Base-by-base conservation (phyloP, 1,140 invertebrate species). In the Orchesella cincta region DNA sequence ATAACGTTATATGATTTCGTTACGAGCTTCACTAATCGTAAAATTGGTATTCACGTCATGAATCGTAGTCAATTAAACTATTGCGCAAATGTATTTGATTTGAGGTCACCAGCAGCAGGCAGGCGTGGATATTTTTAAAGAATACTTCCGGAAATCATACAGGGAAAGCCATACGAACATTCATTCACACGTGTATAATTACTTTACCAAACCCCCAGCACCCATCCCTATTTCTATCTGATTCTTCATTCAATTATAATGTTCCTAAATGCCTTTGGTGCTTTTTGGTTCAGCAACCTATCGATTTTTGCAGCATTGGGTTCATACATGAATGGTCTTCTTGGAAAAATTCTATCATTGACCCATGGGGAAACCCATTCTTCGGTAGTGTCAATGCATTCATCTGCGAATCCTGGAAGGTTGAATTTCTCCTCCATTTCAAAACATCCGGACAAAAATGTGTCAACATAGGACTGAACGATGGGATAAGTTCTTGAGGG, bases 281-380 rank as follows among this genome's bases (percentile, higher is more conserved):
- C 16, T 1, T 34, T 31, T 28, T 36, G 12, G 26, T 64, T 29
- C 33, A 79, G 52, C 8, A 72, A 29, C 18, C 20, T 26, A 23
- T 79, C 78, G 51, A 79, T 79, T 33, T 34, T 51, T 64, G 20
- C 28, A 26, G 78, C 78, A 28, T 72, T 76, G 20, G 74, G 51
- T 70, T 79, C 39, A 34, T 76, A 52, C 0, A 72, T 20, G n/a
- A 76, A 76, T 0, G 78, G 78, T 28, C 78, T 28, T 70, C 78
- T 73, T 8, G 78, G 78, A 52, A 54, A 76, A 34, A 79, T 79
- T 76, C 78, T 73, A 70, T 79, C 78, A 29, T 79, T 79, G 0
- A 76, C 70, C 74, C 75, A 79, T 28, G 31, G 1, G 0, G 26
- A 8, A 20, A 14, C 36, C 78, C 78, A 79, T 18, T 73, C 78